Conservation (phyloP, 2,113 vertebrate genomes). For the Rhinoptilus africanus region DNA sequence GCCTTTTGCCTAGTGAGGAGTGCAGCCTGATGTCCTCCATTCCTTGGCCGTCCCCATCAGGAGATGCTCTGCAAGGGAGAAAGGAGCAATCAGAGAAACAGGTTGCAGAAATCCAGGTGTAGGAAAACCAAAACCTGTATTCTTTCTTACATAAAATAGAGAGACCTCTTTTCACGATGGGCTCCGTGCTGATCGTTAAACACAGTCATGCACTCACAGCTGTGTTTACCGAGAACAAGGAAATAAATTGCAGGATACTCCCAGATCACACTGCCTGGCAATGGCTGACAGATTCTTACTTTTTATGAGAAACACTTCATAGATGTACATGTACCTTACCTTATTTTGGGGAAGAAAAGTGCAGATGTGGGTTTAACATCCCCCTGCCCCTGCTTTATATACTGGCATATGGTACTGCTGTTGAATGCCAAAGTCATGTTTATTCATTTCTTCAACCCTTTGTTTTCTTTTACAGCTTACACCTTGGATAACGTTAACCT, state of each 20-base stretch:
- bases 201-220: neutral
- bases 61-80: neutral
- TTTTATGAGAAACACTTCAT: neutral
- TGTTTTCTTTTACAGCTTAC: conserved; percentile 76
- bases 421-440: neutral
- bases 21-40: neutral
- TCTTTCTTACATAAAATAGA: neutral
- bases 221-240: neutral
- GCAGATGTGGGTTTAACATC: neutral
- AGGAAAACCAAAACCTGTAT: neutral
- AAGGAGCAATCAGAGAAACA: neutral
- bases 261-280: neutral
- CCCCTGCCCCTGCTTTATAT: neutral
- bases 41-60: neutral
- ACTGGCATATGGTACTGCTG: neutral
- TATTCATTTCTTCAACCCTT: neutral
- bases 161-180: neutral
- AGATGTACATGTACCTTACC: neutral
- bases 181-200: neutral
- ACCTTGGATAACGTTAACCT: conserved; percentile 87
- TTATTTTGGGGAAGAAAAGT: neutral
- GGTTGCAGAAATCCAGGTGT: neutral
- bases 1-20: neutral
- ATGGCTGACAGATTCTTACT: neutral
- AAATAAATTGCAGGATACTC: neutral